A percentile compares a stretch with the other conserved stretches of the same genome.
These are phyloP conservation scores for Tokudaia tokunoshimensis DNA, from an alignment of 2,797 vertebrate species.

Conservation along the genomic window DNA sequence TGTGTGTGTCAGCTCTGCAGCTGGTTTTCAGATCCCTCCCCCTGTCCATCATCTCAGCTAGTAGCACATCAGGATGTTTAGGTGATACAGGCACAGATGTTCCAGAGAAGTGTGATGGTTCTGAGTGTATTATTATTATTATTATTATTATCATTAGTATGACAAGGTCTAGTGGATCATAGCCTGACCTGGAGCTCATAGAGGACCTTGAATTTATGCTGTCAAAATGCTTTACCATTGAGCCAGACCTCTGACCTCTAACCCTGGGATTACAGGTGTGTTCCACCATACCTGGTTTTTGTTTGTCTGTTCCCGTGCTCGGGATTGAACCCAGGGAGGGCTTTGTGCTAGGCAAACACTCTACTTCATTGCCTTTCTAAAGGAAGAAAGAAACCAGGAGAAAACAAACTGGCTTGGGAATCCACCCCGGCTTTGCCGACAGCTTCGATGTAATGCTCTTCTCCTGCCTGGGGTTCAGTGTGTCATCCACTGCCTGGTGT, in stretches of 20 bases:
- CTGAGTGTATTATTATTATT: not conserved
- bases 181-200: not conserved
- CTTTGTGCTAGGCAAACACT: not conserved
- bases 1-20: not conserved
- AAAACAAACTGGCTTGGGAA: not conserved
- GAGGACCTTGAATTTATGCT: not conserved
- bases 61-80: rapidly evolving
- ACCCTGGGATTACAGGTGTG: not conserved
- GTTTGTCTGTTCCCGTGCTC: not conserved
- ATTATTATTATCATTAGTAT: not conserved
- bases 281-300: not conserved
- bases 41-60: rapidly evolving
- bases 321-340: not conserved
- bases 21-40: not conserved
- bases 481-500: not conserved
- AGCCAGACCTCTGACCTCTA: not conserved
- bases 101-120: not conserved
- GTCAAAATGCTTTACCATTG: not conserved
- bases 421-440: not conserved
- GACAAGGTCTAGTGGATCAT: not conserved
- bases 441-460: not conserved
- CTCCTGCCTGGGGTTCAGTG: not conserved
- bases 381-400: not conserved
- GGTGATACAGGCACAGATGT: not conserved
- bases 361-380: not conserved